Conservation (phyloP, 2,797 vertebrate species). For the Amphiprion clarkii region DNA sequence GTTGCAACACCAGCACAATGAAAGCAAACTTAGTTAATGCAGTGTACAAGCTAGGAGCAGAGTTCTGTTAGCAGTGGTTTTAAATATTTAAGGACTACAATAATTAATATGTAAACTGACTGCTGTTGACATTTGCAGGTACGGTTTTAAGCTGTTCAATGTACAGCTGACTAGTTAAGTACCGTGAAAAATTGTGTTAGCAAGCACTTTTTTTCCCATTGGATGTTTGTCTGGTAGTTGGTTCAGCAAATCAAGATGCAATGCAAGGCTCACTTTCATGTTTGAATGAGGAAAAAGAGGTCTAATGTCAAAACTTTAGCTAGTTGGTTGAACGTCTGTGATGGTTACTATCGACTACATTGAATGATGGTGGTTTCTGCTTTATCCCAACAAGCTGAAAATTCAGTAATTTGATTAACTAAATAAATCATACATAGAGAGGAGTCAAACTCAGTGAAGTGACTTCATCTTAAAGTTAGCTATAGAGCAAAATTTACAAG, state of each 20-base stretch:
- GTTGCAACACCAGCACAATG: neutral
- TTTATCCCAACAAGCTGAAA: neutral
- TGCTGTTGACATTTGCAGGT: constrained; percentile 3
- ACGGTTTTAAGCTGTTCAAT: neutral
- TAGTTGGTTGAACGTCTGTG: neutral
- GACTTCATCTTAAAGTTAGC: no score
- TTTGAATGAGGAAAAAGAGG: neutral
- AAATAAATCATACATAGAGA: no score
- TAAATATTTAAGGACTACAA: neutral
- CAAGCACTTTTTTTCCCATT: constrained; percentile 5
- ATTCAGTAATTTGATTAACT: neutral
- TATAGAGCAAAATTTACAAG: no score
- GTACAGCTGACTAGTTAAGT: constrained; percentile 16
- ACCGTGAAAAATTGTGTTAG: constrained; percentile 8
- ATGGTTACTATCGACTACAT: neutral
- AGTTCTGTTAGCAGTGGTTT: no score
- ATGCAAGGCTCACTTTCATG: neutral
- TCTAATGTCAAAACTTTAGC: neutral
- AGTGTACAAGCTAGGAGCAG: neutral
- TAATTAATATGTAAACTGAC: constrained; percentile 12
- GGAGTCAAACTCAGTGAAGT: no score
- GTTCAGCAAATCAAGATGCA: neutral
- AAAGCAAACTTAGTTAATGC: neutral
- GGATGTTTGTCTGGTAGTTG: neutral
- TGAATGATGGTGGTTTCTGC: neutral